These are phyloP conservation scores for Spizaetus ornatus DNA, from an alignment of 2,113 vertebrate genomes.

Conservation along the genomic window DNA sequence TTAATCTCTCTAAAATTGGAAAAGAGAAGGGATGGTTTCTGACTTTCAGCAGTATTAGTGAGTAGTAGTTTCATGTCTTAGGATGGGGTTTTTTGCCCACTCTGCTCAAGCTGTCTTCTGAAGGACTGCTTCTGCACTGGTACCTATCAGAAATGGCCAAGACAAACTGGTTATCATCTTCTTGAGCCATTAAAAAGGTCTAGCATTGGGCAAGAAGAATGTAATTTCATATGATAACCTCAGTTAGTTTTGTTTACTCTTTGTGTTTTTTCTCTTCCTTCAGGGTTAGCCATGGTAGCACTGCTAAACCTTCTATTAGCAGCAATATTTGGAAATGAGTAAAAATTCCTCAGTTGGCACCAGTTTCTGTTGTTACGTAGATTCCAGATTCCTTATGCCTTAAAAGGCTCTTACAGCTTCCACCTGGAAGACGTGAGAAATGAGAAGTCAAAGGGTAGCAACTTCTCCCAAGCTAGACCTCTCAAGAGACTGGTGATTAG, in stretches of 20 bases:
- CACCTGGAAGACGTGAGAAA: background rate
- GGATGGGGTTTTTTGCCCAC: background rate
- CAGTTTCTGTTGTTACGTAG: background rate
- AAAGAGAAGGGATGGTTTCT: background rate
- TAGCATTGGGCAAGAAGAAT: background rate
- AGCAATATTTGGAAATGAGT: background rate
- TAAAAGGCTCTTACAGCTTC: background rate
- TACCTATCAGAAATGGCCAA: background rate
- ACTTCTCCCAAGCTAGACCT: background rate
- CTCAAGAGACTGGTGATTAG: background rate
- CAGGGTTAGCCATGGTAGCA: background rate
- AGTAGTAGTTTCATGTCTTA: background rate
- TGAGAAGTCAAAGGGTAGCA: background rate
- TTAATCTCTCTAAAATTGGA: background rate
- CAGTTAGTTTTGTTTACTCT: background rate
- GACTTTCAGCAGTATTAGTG: background rate
- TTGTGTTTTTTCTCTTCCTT: background rate
- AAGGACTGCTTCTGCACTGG: background rate
- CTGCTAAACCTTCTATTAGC: background rate
- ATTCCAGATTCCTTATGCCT: background rate
- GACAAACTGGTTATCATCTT: background rate
- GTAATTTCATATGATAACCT: background rate
- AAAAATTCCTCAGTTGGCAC: background rate
- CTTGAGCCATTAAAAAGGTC: background rate
- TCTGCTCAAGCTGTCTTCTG: background rate